Conservation (phyloP, 2,888 invertebrate species). For the Hecatera dysodea region DNA sequence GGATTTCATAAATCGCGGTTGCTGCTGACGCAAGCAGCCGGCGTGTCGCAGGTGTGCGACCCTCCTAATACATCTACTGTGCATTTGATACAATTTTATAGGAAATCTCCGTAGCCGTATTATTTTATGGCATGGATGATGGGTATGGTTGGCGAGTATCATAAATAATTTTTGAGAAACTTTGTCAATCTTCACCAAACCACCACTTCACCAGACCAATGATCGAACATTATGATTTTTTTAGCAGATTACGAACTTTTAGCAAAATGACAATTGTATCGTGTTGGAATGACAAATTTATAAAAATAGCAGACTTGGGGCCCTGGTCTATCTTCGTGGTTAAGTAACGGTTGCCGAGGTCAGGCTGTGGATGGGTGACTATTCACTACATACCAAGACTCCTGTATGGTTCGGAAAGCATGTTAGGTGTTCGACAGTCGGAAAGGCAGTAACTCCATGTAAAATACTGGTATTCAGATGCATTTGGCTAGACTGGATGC, state of each 20-base stretch:
- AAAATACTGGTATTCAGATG: too few relatives aligned
- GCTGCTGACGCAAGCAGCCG: constrained; percentile 57
- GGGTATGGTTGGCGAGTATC: constrained; percentile 34
- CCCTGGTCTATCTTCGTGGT: not conserved
- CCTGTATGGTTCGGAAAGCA: not conserved
- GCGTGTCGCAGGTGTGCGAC: constrained; percentile 59
- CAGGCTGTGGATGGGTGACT: not conserved
- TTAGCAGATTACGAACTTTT: too few relatives aligned
- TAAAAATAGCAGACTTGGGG: too few relatives aligned
- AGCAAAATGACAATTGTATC: too few relatives aligned
- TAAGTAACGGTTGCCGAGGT: not conserved
- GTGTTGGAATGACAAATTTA: too few relatives aligned
- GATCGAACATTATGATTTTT: too few relatives aligned
- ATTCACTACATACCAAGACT: not conserved
- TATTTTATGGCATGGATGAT: constrained; percentile 41
- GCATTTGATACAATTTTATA: constrained; percentile 65
- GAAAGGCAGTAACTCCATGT: too few relatives aligned
- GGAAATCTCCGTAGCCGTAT: constrained; percentile 45
- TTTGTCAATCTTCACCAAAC: too few relatives aligned
- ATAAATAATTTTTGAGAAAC: not conserved
- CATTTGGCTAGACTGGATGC: too few relatives aligned
- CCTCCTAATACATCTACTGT: constrained; percentile 64
- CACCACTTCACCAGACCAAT: too few relatives aligned
- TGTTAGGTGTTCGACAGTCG: not conserved
- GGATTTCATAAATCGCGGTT: constrained; percentile 62